Conservation (phyloP, 1,140 invertebrate genomes). For the Homarus americanus region DNA sequence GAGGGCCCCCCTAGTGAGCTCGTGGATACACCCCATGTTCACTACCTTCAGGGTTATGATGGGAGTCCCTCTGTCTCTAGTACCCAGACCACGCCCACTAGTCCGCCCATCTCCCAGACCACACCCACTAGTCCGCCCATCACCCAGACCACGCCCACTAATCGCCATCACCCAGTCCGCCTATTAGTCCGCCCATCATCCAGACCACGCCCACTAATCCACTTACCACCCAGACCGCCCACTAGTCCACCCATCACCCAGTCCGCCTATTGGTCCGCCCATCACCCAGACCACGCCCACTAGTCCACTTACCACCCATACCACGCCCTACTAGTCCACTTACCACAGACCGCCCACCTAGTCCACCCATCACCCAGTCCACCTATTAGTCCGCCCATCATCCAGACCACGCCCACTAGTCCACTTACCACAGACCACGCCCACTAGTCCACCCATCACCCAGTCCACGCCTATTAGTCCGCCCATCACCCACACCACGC, state of each 20-base stretch:
- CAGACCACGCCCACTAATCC: background rate
- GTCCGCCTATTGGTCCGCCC: background rate
- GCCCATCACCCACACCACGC: background rate
- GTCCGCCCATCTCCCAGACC: background rate
- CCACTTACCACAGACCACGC: background rate
- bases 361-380: background rate
- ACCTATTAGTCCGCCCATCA: background rate
- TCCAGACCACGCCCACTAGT: background rate
- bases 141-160: too few relatives aligned
- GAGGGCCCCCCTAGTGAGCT: background rate
- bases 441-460: background rate
- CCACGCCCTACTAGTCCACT: background rate
- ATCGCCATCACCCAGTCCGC: too few relatives aligned
- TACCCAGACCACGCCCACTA: background rate
- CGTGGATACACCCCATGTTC: too few relatives aligned
- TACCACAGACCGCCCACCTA: background rate
- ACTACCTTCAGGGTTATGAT: too few relatives aligned
- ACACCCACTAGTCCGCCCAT: too few relatives aligned
- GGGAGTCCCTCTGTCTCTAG: background rate
- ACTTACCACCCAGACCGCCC: background rate
- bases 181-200: background rate
- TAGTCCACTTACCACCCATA: background rate
- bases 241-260: too few relatives aligned
- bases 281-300: too few relatives aligned
- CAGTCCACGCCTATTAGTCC: too few relatives aligned